These are phyloP conservation scores for Acrocephalus arundinaceus DNA, from an alignment of 2,113 vertebrate genomes.

Conservation along the genomic window DNA sequence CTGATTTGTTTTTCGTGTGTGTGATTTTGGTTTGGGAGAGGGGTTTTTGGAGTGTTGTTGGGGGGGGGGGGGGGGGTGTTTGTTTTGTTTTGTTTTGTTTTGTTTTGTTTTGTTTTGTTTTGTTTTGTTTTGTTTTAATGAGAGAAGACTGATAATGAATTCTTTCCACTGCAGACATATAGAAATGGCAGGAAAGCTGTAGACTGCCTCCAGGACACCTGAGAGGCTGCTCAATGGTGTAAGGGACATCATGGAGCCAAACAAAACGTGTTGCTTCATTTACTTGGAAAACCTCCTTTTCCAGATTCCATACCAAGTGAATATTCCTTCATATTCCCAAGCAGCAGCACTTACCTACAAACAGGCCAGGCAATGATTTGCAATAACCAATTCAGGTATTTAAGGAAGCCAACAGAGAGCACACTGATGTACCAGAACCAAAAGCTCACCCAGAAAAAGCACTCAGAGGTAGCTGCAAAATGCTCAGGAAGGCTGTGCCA, in stretches of 20 bases:
- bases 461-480: not conserved
- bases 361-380: not conserved
- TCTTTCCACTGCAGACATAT: not conserved
- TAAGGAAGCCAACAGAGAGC: not conserved
- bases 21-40: not conserved
- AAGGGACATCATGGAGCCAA: not conserved
- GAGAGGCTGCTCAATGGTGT: not conserved
- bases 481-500: not conserved
- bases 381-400: not conserved
- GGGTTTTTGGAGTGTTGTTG: too few relatives aligned
- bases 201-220: not conserved
- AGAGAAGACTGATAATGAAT: not conserved
- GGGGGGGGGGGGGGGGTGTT: too few relatives aligned
- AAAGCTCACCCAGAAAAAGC: not conserved
- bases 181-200: not conserved
- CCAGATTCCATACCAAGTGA: not conserved
- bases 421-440: not conserved
- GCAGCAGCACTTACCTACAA: not conserved
- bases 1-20: rapidly evolving
- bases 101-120: too few relatives aligned
- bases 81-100: not conserved
- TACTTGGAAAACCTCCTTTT: not conserved
- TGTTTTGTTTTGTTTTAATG: not conserved
- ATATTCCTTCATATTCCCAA: not conserved
- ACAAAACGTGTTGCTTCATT: not conserved